A percentile compares a stretch with the other conserved stretches of the same genome.
These are phyloP conservation scores for Pogonomyrmex barbatus DNA, from an alignment of 1,140 invertebrate genomes.

Conservation along the genomic window DNA sequence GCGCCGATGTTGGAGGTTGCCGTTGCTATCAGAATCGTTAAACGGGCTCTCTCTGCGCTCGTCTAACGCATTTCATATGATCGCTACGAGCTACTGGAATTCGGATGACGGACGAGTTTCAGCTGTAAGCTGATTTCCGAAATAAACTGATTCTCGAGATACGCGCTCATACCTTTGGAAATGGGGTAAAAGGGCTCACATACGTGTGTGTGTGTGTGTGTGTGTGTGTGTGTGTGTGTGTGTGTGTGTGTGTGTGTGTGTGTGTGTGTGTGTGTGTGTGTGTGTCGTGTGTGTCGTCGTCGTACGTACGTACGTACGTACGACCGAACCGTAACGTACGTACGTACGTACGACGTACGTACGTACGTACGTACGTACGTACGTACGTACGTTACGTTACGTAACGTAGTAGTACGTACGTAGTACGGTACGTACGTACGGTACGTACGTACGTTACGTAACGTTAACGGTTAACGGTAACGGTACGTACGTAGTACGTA, in stretches of 20 bases:
- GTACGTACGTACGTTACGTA: too few species aligned
- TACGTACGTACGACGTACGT: too few species aligned
- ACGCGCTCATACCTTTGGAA: conserved; percentile 17
- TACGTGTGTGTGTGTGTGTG: neutral
- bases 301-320: too few species aligned
- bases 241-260: neutral
- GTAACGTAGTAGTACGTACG: too few species aligned
- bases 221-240: too few species aligned
- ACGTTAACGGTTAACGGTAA: too few species aligned
- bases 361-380: too few species aligned
- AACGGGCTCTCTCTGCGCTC: neutral
- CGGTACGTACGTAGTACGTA: too few species aligned
- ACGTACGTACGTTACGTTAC: too few species aligned
- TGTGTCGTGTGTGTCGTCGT: too few species aligned
- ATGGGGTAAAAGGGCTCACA: conserved; percentile 18
- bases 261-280: neutral
- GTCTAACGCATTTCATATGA: conserved; percentile 6
- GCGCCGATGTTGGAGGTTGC: neutral
- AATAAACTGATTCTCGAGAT: conserved; percentile 43
- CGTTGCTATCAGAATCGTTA: conserved; percentile 26
- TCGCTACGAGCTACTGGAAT: conserved; percentile 11
- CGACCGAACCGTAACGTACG: too few species aligned
- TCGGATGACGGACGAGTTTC: conserved; percentile 31
- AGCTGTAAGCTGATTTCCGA: conserved; percentile 33
- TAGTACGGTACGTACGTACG: too few species aligned